Percentiles rank a stretch among this genome's conserved stretches.
Evolutionary conservation across 2,113 vertebrate genomes (phyloP).

Genomic region (Uria aalge): DNA sequence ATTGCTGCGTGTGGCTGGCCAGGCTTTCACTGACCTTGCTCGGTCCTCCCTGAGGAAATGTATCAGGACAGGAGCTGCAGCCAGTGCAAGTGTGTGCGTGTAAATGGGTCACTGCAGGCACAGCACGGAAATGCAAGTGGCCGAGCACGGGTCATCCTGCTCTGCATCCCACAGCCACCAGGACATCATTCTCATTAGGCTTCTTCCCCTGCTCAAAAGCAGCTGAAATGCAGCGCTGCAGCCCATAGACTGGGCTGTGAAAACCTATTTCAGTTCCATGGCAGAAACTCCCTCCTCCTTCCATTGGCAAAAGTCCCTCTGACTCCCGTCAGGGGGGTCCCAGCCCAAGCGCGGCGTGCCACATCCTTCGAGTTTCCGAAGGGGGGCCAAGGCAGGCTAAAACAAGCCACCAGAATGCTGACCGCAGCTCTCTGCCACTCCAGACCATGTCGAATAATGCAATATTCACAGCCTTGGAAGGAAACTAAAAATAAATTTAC

Average conservation of each 20-base stretch:
- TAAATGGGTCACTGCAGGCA: background rate
- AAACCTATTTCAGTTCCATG: background rate
- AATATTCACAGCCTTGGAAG: background rate
- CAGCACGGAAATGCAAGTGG: fast-evolving
- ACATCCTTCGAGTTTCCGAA: background rate
- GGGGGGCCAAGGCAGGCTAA: background rate
- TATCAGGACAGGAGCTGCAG: background rate
- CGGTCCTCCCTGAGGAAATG: fast-evolving
- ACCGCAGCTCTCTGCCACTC: background rate
- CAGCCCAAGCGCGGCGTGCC: fast-evolving
- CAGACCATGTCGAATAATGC: background rate
- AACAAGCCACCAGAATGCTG: background rate
- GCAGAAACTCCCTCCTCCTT: background rate
- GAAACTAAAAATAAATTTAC: constrained; percentile 68
- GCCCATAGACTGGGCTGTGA: background rate
- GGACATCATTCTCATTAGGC: fast-evolving
- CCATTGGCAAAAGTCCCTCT: background rate
- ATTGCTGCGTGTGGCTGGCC: background rate
- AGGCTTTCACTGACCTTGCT: background rate
- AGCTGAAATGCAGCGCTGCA: background rate
- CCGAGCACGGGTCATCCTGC: fast-evolving
- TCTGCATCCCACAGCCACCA: fast-evolving
- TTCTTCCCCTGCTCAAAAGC: background rate
- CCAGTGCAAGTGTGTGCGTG: background rate
- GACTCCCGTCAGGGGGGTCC: background rate